Base-by-base conservation (phyloP, 2,888 invertebrate genomes). In the Ectemnius cavifrons region DNA sequence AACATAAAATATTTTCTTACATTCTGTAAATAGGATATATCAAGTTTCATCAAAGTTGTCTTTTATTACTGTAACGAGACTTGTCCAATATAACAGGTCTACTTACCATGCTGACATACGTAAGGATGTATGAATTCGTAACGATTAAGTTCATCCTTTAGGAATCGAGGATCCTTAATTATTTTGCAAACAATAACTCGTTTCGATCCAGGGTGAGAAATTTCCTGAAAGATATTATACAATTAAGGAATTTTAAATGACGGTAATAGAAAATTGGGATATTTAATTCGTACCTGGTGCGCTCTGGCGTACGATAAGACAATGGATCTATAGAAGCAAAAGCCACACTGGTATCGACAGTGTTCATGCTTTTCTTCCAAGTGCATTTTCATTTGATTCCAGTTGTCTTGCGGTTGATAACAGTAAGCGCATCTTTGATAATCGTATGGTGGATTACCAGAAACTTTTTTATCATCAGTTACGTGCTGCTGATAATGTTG, bases 321-420 rank as follows among this genome's bases (percentile, higher is more conserved):
- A 0, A 92, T 90, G 0, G 94, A 94, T 63, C 95, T 91, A 87
- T 95, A 96, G 84, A 95, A 94, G 85, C 96, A 96, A 79, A 93
- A 92, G 3, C 91, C 91, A 84, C 96, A 96, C 45, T 93, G 93
- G 83, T 91, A 95, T 37, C 92, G 91, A 83, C 95, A 94, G 67
- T 92, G 90, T 0, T 92, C 92, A 84, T 96, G 96, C 47, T 91
- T 91, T 28, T 93, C 92, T 63, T 93, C 92, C 14, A 95, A 92
- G 86, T 96, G 96, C 65, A 91, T 89, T 57, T 93, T 92, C 80
- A 94, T 87, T 49, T 85, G 92, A 84, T 70, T 91, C 90, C 72
- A 91, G 86, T 84, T 91, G 82, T 56, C 88, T 84, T 91, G 88
- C 28, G 92, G 90, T 65, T 91, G 92, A 52, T 91, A 91, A 81